phyloP scores from a whole-genome alignment of 1,140 invertebrate genomes.

The Nebria ingens region DNA sequence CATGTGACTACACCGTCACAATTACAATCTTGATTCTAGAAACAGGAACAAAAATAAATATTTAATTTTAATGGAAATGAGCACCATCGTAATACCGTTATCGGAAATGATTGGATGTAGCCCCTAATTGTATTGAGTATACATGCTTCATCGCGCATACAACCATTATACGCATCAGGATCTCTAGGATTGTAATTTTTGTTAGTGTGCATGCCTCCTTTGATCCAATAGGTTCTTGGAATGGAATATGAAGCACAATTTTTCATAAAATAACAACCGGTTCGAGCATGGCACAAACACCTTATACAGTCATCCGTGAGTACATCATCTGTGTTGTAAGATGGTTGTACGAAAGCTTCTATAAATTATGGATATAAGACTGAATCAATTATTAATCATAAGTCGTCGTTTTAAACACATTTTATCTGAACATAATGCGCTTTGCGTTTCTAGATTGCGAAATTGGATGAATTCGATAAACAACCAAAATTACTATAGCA shows the following conservation, averaged over 20 bases:
- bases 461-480: no score
- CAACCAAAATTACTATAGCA: no score
- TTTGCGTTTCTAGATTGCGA: no score
- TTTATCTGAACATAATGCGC: no score
- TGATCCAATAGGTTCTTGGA: not conserved
- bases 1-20: not conserved
- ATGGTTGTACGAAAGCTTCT: no score
- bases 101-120: no score
- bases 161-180: not conserved
- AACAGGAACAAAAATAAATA: not conserved
- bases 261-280: constrained; percentile 1
- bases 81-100: no score
- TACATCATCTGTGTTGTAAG: no score
- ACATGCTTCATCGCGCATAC: not conserved
- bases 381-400: no score
- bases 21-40: not conserved
- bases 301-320: not conserved
- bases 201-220: not conserved
- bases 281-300: not conserved
- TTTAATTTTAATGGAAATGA: no score
- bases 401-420: no score
- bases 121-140: not conserved
- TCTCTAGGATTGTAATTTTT: not conserved
- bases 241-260: not conserved
- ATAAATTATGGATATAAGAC: no score